Conservation (phyloP, 2,797 vertebrate genomes). For the Clarias fuscus region DNA sequence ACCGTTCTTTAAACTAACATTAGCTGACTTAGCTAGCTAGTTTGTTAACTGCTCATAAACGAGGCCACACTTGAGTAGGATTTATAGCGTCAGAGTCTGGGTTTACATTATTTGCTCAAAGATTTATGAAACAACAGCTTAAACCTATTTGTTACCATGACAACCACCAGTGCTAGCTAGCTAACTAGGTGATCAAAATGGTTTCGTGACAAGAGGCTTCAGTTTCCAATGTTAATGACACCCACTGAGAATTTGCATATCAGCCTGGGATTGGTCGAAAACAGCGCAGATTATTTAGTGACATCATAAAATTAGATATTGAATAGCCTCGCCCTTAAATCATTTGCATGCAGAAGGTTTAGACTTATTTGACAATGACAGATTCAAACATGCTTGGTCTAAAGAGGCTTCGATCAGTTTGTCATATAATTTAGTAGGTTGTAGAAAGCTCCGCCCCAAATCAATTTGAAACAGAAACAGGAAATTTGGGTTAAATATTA, state of each 20-base stretch:
- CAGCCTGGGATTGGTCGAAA: not conserved
- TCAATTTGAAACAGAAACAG: not conserved
- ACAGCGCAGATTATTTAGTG: not conserved
- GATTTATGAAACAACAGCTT: not conserved
- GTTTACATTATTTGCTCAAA: not conserved
- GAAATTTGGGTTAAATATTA: too few relatives aligned
- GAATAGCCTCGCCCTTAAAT: not conserved
- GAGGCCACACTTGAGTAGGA: not conserved
- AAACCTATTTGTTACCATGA: not conserved
- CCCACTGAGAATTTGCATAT: not conserved
- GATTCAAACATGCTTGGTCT: not conserved
- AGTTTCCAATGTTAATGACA: not conserved
- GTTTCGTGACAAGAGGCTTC: not conserved
- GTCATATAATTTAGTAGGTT: not conserved
- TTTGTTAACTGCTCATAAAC: not conserved
- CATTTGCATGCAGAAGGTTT: not conserved
- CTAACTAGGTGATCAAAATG: not conserved
- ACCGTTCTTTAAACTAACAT: not conserved
- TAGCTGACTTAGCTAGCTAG: not conserved
- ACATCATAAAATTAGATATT: not conserved
- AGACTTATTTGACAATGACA: not conserved
- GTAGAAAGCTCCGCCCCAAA: not conserved
- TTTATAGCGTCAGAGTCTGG: not conserved
- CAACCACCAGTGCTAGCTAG: not conserved
- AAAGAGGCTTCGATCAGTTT: not conserved